Conservation (phyloP, 2,888 invertebrate species). For the Apamea anceps region DNA sequence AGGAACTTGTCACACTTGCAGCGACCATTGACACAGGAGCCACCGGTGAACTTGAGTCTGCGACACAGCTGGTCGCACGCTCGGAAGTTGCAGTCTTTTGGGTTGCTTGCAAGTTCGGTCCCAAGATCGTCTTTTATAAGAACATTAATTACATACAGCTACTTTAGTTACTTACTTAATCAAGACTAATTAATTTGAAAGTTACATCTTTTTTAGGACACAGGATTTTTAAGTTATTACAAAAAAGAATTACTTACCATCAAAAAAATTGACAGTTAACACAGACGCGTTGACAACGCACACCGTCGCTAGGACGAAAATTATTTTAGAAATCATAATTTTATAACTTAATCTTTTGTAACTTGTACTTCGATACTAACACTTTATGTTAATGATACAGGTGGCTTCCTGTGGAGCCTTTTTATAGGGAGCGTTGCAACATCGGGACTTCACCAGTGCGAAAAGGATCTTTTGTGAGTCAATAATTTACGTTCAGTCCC, state of each 20-base stretch:
- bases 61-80: slow-evolving; percentile 10
- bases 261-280: slow-evolving; percentile 35
- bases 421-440: slow-evolving; percentile 44
- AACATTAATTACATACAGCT: background rate
- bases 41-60: slow-evolving; percentile 12
- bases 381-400: slow-evolving; percentile 15
- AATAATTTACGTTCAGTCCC: background rate
- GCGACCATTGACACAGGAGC: slow-evolving; percentile 40
- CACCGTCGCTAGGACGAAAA: slow-evolving; percentile 39
- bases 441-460: slow-evolving; percentile 51
- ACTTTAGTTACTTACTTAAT: background rate
- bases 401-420: background rate
- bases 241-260: slow-evolving; percentile 45
- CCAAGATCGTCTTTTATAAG: slow-evolving; percentile 3
- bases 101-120: background rate
- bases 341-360: background rate
- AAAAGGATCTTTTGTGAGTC: slow-evolving; percentile 19
- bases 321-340: slow-evolving; percentile 48
- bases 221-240: background rate
- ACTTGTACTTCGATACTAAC: slow-evolving; percentile 7
- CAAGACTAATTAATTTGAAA: background rate
- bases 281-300: slow-evolving; percentile 54
- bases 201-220: background rate
- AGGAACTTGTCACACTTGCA: slow-evolving; percentile 45
- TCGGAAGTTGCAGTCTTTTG: slow-evolving; percentile 10